Percentiles rank a stretch among this genome's conserved stretches.
phyloP scores from a whole-genome alignment of 2,113 vertebrate species.

The Campylomormyrus numenius region DNA sequence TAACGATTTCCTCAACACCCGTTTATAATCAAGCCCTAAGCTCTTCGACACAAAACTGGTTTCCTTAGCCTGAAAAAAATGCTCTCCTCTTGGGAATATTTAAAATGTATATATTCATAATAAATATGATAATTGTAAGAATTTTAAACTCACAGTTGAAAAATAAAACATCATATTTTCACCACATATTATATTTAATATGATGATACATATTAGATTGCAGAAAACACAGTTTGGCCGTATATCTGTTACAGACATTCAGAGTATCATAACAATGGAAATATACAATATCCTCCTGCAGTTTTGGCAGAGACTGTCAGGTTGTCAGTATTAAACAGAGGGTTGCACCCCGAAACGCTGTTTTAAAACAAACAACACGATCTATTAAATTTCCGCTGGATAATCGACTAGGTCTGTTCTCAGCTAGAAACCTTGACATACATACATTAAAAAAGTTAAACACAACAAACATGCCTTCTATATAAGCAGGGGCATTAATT shows the following conservation, averaged over 20 bases:
- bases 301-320: neutral
- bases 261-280: neutral
- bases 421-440: neutral
- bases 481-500: neutral
- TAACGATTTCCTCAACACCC: neutral
- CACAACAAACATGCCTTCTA: neutral
- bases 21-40: neutral
- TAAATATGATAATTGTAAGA: neutral
- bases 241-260: neutral
- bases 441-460: neutral
- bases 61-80: neutral
- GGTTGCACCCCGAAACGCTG: constrained; percentile 12
- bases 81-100: neutral
- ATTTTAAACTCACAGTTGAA: neutral
- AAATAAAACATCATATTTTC: neutral
- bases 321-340: neutral
- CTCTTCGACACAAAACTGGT: neutral
- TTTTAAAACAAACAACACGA: constrained; percentile 28
- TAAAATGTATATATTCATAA: neutral
- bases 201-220: neutral
- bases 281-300: neutral
- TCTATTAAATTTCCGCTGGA: neutral
- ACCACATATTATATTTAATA: neutral
- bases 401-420: neutral
- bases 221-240: neutral